Evolutionary conservation across 2,113 vertebrate genomes (phyloP).

Genomic region (Spilogale gracilis): DNA sequence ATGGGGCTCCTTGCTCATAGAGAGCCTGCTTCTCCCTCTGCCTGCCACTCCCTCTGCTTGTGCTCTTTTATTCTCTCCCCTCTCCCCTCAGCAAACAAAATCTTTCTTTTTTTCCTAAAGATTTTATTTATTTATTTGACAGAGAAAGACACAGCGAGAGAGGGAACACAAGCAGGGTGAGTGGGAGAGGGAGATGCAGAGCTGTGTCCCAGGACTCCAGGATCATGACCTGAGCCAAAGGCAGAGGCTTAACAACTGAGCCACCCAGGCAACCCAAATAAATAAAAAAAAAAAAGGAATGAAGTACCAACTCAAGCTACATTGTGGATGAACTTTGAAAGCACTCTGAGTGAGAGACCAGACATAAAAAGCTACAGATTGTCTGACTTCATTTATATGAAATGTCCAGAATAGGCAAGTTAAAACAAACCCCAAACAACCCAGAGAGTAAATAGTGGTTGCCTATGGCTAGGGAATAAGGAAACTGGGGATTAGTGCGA

Average conservation of each 20-base stretch:
- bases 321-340: not conserved
- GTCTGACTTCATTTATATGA: not conserved
- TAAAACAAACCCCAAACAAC: not conserved
- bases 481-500: not conserved
- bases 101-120: too few relatives aligned
- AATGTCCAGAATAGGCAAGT: not conserved
- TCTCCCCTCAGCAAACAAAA: not conserved
- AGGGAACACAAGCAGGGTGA: too few relatives aligned
- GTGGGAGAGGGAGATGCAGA: too few relatives aligned
- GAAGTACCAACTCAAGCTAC: not conserved
- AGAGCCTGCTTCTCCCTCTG: not conserved
- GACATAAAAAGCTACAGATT: not conserved
- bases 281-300: not conserved
- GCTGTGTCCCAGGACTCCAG: too few relatives aligned
- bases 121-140: too few relatives aligned
- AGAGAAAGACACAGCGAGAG: too few relatives aligned
- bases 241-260: too few relatives aligned
- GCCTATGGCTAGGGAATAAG: not conserved
- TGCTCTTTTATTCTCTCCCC: not conserved
- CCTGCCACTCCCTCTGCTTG: not conserved
- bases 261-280: too few relatives aligned
- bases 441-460: not conserved
- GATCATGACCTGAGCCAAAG: too few relatives aligned
- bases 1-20: not conserved
- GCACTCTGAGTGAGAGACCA: not conserved